phyloP scores from a whole-genome alignment of 2,888 invertebrate species.

The Blomia tropicalis region DNA sequence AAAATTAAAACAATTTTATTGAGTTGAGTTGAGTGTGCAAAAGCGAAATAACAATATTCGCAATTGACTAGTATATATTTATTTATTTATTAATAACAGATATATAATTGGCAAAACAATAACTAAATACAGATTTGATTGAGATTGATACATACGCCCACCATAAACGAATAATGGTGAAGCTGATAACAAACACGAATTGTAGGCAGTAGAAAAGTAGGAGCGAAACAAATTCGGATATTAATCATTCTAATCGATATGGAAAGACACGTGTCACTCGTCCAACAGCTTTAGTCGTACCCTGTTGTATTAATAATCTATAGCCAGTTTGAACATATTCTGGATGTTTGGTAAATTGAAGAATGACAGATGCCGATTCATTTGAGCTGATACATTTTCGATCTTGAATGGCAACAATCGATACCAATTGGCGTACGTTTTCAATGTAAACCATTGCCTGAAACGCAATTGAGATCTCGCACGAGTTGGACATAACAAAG shows the following conservation, averaged over 20 bases:
- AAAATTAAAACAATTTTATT: neutral
- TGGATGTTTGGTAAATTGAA: constrained; percentile 71
- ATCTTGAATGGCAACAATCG: constrained; percentile 56
- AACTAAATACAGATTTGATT: neutral
- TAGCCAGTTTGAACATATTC: constrained; percentile 67
- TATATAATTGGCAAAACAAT: neutral
- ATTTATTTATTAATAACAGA: neutral
- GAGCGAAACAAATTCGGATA: neutral
- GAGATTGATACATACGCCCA: neutral
- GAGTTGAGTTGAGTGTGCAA: neutral
- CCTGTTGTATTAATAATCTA: constrained; percentile 64
- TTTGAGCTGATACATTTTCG: constrained; percentile 56
- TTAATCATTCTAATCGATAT: neutral
- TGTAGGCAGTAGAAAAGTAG: no score
- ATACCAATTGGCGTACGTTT: constrained; percentile 85
- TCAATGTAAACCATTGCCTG: constrained; percentile 82
- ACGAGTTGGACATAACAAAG: constrained; percentile 67
- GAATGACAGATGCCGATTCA: constrained; percentile 66
- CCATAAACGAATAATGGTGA: neutral
- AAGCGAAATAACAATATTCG: neutral
- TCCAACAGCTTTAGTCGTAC: constrained; percentile 68
- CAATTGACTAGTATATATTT: neutral
- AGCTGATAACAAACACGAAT: no score
- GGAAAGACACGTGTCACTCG: constrained; percentile 43
- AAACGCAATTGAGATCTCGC: constrained; percentile 49